A percentile compares a stretch with the other conserved stretches of the same genome.
Evolutionary conservation across 2,888 invertebrate genomes (phyloP).

Genomic region (Pachycephus smyrnensis): DNA sequence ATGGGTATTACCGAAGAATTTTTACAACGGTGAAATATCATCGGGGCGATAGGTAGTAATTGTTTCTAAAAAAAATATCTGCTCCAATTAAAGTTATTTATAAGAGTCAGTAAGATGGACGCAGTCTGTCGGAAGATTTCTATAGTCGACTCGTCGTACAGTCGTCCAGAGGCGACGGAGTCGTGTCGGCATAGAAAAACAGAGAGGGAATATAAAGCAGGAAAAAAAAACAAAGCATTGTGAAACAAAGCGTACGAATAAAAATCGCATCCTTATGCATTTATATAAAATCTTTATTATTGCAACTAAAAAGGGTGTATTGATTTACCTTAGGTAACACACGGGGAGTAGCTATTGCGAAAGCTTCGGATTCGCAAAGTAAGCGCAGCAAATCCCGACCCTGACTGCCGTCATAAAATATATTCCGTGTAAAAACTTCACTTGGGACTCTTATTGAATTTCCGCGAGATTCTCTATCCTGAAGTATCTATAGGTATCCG

Average conservation of each 20-base stretch:
- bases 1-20: background rate
- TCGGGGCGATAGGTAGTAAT: background rate
- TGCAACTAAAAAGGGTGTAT: background rate
- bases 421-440: background rate
- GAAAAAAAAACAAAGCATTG: background rate
- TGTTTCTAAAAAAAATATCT: background rate
- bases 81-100: conserved; percentile 8
- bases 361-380: background rate
- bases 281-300: background rate
- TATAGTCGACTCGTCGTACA: background rate
- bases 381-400: background rate
- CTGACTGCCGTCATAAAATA: background rate
- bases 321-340: background rate
- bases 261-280: background rate
- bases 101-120: background rate
- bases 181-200: background rate
- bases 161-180: background rate
- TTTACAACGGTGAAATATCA: background rate
- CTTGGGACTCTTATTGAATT: background rate
- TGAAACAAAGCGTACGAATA: background rate
- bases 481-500: background rate
- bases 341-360: background rate
- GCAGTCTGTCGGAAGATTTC: background rate
- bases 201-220: background rate
- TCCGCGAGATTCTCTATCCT: background rate